These are phyloP conservation scores for Enteromius radiatus DNA, from an alignment of 2,797 vertebrate species.

Conservation along the genomic window DNA sequence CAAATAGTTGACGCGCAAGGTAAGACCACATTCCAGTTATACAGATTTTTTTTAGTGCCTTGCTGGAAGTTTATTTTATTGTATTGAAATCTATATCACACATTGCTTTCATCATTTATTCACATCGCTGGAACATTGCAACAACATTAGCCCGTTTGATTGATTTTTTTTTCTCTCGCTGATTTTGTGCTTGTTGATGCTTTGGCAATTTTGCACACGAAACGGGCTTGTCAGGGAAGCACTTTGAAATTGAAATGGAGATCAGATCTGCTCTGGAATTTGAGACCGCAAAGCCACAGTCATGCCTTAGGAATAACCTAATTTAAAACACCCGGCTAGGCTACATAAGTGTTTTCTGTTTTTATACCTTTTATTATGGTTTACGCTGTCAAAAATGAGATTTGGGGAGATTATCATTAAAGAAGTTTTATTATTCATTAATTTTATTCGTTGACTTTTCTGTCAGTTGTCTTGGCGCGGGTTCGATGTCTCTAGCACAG, in stretches of 20 bases:
- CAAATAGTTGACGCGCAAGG: conserved; percentile 30
- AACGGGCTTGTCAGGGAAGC: background rate
- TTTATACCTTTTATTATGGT: background rate
- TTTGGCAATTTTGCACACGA: background rate
- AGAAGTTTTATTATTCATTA: background rate
- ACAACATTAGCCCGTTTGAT: too few species aligned
- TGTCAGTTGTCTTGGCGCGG: background rate
- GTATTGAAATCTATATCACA: too few species aligned
- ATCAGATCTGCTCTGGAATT: conserved; percentile 4
- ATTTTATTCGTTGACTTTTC: background rate
- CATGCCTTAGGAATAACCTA: background rate
- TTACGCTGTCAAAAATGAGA: background rate
- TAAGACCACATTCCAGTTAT: background rate
- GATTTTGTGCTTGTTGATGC: background rate
- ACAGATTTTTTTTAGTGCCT: background rate
- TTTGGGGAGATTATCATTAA: background rate
- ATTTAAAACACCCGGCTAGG: background rate
- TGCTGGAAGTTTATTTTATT: background rate
- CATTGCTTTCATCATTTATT: background rate
- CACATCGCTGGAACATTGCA: background rate
- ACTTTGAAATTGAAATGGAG: background rate
- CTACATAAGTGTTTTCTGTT: background rate
- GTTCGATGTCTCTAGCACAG: background rate
- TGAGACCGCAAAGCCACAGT: conserved; percentile 12
- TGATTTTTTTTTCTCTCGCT: background rate